Evolutionary conservation across 2,113 vertebrate species (phyloP), one percentile per base, ranked within the genome.

Genomic region (Mastomys natalensis): DNA sequence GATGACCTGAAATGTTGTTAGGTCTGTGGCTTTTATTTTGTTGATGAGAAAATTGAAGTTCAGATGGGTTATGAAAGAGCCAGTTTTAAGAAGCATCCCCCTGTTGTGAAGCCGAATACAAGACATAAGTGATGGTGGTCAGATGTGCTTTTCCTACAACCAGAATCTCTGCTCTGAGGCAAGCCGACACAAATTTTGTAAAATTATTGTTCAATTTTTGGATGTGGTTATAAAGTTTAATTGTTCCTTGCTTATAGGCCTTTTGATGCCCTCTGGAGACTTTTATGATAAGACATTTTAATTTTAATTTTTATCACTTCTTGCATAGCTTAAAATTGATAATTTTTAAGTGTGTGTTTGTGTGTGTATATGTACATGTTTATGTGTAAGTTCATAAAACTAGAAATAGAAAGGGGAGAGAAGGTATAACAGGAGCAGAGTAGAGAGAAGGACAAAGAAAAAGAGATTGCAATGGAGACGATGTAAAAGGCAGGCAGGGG

Each of bases 271-370:
- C 37, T 96, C 78, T n/a, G 78, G 43, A 96, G 70, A 90, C 70
- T 96, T 85, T 90, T 95, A 73, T 53, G 77, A 80, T 87, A 90
- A 95, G 73, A 78, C 24, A 92, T 94, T 96, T 76, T n/a, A 43
- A 70, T 95, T 92, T 93, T 86, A 85, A 86, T 89, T 90, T 92
- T 78, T 73, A 43, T 48, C 15, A 85, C 68, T 88, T 51, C 78
- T 87, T 60, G 45, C 0, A 12, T 82, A 68, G 58, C 31, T 87
- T 89, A 77, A 95, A 95, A 92, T 95, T 9, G 66, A 80, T 15
- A 21, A 58, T 21, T 70, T 70, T 4, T 70, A 12, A 34, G 66
- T n/a, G n/a, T 73, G 72, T 73, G 19, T 81, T 3, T 53, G 34
- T 53, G 9, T 53, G 34, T 80, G 77, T 80, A 16, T 53, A 3